These are phyloP conservation scores for Anoura caudifer DNA, from an alignment of 2,113 vertebrate species.

Conservation along the genomic window DNA sequence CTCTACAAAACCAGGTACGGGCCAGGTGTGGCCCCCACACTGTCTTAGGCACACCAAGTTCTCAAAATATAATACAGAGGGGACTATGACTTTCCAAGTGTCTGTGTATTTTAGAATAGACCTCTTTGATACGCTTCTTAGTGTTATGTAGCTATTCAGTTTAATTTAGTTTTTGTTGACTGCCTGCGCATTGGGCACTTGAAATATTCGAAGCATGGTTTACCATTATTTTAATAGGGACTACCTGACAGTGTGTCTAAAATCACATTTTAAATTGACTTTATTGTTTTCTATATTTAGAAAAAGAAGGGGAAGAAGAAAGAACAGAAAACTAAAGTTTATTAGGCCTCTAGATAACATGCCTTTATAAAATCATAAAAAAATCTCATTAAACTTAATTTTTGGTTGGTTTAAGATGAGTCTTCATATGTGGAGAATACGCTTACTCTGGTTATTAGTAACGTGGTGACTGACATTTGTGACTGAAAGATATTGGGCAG, in stretches of 20 bases:
- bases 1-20: neutral
- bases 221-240: constrained; percentile 34
- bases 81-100: neutral
- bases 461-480: neutral
- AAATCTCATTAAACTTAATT: neutral
- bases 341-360: neutral
- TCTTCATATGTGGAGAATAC: neutral
- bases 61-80: neutral
- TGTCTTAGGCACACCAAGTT: neutral
- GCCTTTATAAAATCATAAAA: constrained; percentile 17
- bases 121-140: neutral
- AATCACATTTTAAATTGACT: neutral
- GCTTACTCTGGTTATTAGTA: neutral
- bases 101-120: constrained; percentile 18
- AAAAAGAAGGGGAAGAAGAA: neutral
- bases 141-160: neutral
- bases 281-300: constrained; percentile 29
- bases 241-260: neutral
- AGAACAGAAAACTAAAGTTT: constrained; percentile 10
- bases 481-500: neutral
- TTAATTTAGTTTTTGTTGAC: constrained; percentile 32
- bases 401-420: neutral
- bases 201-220: neutral
- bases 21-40: neutral
- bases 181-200: neutral